Conservation (phyloP, 2,113 vertebrate genomes). For the Xiphophorus hellerii region DNA sequence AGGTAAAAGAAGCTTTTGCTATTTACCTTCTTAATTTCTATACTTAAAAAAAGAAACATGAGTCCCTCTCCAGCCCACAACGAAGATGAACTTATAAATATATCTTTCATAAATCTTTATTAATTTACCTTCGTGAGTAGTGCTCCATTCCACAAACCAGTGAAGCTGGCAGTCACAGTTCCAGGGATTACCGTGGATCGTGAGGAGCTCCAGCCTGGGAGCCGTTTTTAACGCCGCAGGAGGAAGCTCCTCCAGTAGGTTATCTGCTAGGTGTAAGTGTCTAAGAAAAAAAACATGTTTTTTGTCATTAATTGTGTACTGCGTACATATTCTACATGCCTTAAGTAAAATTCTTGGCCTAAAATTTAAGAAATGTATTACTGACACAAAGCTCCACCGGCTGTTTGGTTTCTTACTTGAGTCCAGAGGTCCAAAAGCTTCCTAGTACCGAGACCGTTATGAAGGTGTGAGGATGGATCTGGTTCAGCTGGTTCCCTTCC, state of each 20-base stretch:
- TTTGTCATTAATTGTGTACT: not conserved
- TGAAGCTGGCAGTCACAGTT: conserved; percentile 81
- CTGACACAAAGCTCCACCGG: not conserved
- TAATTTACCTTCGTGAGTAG: conserved; percentile 69
- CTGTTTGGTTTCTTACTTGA: conserved; percentile 65
- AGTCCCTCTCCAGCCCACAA: too few relatives aligned
- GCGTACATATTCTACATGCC: not conserved
- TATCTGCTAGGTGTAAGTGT: conserved; percentile 82
- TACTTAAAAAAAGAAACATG: too few relatives aligned
- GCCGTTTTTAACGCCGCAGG: conserved; percentile 64
- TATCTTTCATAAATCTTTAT: not conserved
- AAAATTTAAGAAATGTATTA: not conserved
- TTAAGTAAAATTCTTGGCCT: not conserved
- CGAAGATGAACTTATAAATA: not conserved
- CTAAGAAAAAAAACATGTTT: conserved; percentile 35
- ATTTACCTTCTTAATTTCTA: too few relatives aligned
- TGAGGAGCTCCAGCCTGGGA: conserved; percentile 74
- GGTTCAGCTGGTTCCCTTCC: conserved; percentile 79
- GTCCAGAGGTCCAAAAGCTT: conserved; percentile 79
- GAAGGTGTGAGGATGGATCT: conserved; percentile 83
- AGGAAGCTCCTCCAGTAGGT: conserved; percentile 75
- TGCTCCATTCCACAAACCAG: conserved; percentile 81
- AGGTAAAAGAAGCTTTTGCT: too few relatives aligned
- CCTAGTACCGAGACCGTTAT: conserved; percentile 81
- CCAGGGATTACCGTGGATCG: conserved; percentile 82